Evolutionary conservation across 2,113 vertebrate genomes (phyloP).

Genomic region (Corvus cornix): DNA sequence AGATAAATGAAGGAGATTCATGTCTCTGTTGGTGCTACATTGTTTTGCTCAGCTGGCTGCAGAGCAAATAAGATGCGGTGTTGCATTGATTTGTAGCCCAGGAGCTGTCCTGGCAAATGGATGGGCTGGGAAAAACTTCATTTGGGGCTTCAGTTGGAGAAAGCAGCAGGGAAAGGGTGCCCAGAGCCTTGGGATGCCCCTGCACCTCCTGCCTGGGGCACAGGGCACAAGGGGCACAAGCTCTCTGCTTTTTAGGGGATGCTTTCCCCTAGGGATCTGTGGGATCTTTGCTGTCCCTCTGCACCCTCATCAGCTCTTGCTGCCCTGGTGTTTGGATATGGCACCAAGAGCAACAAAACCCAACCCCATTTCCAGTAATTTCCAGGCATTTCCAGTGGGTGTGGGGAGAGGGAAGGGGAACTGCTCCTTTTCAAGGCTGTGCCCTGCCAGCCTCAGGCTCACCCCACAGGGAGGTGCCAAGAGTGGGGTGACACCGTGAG

Average conservation of each 20-base stretch:
- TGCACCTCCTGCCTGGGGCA: background rate
- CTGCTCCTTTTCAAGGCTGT: background rate
- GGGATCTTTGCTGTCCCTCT: background rate
- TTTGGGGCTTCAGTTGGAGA: background rate
- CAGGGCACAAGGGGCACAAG: rapidly evolving
- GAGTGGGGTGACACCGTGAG: rapidly evolving
- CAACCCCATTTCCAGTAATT: background rate
- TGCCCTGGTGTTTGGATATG: rapidly evolving
- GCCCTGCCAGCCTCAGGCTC: rapidly evolving
- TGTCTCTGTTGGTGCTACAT: conserved; percentile 29
- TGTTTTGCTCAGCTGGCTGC: conserved; percentile 52
- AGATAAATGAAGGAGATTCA: conserved; percentile 62
- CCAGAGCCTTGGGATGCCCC: rapidly evolving
- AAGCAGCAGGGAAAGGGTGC: background rate
- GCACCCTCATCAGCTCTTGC: rapidly evolving
- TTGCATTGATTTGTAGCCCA: conserved; percentile 34
- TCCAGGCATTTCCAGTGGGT: background rate
- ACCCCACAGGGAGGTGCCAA: background rate
- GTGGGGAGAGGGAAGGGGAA: background rate
- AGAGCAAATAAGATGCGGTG: conserved; percentile 17
- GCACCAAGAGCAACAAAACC: background rate
- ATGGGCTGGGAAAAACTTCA: conserved; percentile 3
- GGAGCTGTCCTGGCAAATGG: conserved; percentile 13
- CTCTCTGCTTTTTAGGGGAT: background rate
- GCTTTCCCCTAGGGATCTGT: rapidly evolving